These are phyloP conservation scores for Oscheius onirici DNA, from an alignment of 2,888 invertebrate species.

Conservation along the genomic window DNA sequence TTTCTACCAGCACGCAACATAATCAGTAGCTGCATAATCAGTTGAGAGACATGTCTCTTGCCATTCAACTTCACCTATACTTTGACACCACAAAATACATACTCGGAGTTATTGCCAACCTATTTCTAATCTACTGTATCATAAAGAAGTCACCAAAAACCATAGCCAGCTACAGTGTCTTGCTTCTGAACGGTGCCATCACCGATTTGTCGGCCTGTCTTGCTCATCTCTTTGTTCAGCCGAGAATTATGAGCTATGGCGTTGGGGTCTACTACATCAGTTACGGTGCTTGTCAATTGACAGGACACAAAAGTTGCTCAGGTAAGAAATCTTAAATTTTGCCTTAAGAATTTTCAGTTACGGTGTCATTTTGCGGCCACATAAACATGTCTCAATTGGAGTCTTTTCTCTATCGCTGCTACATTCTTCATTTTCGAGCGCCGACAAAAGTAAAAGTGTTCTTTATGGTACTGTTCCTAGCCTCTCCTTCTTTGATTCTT, in stretches of 20 bases:
- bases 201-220: neutral
- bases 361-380: neutral
- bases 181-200: slow-evolving; percentile 3
- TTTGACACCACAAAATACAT: neutral
- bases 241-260: neutral
- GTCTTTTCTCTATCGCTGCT: slow-evolving; percentile 4
- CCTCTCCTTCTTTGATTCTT: neutral
- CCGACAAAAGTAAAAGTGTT: neutral
- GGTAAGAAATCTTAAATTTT: neutral
- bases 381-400: neutral
- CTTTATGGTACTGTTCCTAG: neutral
- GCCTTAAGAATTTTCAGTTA: no score
- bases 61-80: neutral
- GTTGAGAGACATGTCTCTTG: neutral
- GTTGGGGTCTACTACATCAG: neutral
- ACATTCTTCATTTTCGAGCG: neutral
- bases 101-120: neutral
- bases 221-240: neutral
- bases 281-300: neutral
- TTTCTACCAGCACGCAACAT: no score
- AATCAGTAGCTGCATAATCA: no score
- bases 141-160: neutral
- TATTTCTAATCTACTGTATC: neutral
- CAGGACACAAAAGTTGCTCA: neutral
- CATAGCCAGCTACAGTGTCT: neutral